Evolutionary conservation across 2,888 invertebrate genomes (phyloP), one percentile per base, ranked within the genome.

Genomic region (Ecliptopera silaceata): DNA sequence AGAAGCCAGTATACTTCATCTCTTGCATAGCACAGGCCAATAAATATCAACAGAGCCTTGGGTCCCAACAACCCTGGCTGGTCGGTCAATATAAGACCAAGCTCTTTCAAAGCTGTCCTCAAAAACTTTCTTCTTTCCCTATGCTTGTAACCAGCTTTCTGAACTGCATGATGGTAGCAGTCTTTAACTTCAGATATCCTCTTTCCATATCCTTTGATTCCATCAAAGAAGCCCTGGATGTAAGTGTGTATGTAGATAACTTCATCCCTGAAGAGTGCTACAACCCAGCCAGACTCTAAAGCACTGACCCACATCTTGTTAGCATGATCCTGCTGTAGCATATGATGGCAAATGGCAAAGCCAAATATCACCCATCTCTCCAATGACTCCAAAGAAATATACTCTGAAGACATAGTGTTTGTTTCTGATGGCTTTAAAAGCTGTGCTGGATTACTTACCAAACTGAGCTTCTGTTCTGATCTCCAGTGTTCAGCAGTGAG

Each of bases 341-440:
- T 95, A 75, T 96, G 96, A 82, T 98, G 98, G 77, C 98, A 97
- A 34, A 99, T 89, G 64, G 98, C 93, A 74, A 98, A 95, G 0
- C 99, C 98, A 84, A 99, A 96, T 69, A 99, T 96, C 20, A 99
- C 96, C 98, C 99, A 99, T 74, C 97, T 94, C 79, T 99, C 99
- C 93, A 99, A 95, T 34, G 94, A 93, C 77, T 99, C 99, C 58
- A 99, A 86, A 0, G 99, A 98, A 46, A 99, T 88, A 84, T 97
- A 99, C 91, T 99, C 99, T 84, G 99, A 99, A 1, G 99, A 98
- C 94, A 99, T 98, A 17, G 96, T 97, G 70, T 98, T 98, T 0
- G 98, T 98, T 70, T 97, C 96, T 0, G 98, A 96, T 3, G 99
- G 98, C 82, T 98, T 98, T 15, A 99, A 88, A 50, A 99, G 93